Base-by-base conservation (phyloP, 2,888 invertebrate genomes). In the Netelia virgata region DNA sequence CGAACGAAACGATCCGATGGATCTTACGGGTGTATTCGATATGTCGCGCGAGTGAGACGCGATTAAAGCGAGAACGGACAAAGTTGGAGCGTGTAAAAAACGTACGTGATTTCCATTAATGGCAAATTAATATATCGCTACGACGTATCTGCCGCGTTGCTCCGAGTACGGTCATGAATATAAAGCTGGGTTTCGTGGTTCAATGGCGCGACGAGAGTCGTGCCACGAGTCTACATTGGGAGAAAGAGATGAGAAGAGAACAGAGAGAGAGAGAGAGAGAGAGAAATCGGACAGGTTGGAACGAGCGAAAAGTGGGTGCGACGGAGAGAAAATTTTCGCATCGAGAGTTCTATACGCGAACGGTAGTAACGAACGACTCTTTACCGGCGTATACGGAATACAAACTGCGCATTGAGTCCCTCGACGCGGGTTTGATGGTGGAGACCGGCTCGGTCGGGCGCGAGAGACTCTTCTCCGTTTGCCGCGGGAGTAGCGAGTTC, bases 381-480 rank as follows among this genome's bases (percentile, higher is more conserved):
- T 90, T 90, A 89, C 88, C 86, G 82, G 85, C 86, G 88, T 83
- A 86, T 86, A 85, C 87, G 86, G 91, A 89, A 90, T 91, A 91
- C 91, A 90, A 91, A 91, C 91, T 88, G 91, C 89, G 89, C 90
- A 90, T 91, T 88, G 90, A 86, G 88, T 89, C 81, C 77, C 84
- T 84, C 63, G 41, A 69, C 59, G 68, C 66, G 68, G 59, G 47
- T 73, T 69, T 53, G 68, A 77, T 77, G 75, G 68, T 36, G 55
- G 53, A 41, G 80, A 57, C 53, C 73, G 64, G 53, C 69, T 50
- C 53, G 59, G 16, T 14, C 53, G 28, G 80, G 23, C 36, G 63
- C 70, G 73, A 85, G n/a, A 66, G 68, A 36, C 36, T 36, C 36
- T 36, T 6, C 36, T 36, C 36, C 36, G 36, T 36, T 36, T 36